These are phyloP conservation scores for Prunella fulvescens DNA, from an alignment of 2,113 vertebrate species.

Conservation along the genomic window DNA sequence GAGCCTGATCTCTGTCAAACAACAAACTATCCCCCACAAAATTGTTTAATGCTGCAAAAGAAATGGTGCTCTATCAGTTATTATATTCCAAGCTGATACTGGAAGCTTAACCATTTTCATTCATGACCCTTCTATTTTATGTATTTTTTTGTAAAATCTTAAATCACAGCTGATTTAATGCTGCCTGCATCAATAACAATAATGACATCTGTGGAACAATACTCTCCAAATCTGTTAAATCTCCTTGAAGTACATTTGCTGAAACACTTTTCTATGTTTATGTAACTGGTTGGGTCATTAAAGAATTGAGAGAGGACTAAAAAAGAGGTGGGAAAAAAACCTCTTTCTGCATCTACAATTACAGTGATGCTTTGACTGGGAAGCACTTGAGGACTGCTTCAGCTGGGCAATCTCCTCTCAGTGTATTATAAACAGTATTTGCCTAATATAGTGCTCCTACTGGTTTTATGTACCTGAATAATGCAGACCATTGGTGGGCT, in stretches of 20 bases:
- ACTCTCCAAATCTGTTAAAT: not conserved
- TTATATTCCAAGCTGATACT: not conserved
- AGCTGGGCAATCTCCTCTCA: not conserved
- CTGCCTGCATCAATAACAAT: not conserved
- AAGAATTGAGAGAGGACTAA: not conserved
- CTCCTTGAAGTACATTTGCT: not conserved
- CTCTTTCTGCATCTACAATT: not conserved
- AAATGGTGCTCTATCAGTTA: not conserved
- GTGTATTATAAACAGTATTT: not conserved
- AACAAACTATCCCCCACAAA: not conserved
- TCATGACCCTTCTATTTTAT: not conserved
- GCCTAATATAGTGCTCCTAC: not conserved
- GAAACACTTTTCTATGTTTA: not conserved
- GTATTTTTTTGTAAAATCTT: not conserved
- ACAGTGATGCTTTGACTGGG: not conserved
- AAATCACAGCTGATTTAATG: not conserved
- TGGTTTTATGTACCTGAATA: not conserved
- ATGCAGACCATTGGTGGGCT: not conserved
- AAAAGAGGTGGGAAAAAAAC: not conserved
- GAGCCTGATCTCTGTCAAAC: not conserved
- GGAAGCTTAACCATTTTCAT: not conserved
- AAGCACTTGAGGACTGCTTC: not conserved
- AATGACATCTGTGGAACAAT: not conserved
- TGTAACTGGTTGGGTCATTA: not conserved
- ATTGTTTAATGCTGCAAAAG: not conserved